A percentile compares a stretch with the other conserved stretches of the same genome.
These are phyloP conservation scores for Dexiosoma caninum DNA, from an alignment of 2,888 invertebrate genomes.

Conservation along the genomic window DNA sequence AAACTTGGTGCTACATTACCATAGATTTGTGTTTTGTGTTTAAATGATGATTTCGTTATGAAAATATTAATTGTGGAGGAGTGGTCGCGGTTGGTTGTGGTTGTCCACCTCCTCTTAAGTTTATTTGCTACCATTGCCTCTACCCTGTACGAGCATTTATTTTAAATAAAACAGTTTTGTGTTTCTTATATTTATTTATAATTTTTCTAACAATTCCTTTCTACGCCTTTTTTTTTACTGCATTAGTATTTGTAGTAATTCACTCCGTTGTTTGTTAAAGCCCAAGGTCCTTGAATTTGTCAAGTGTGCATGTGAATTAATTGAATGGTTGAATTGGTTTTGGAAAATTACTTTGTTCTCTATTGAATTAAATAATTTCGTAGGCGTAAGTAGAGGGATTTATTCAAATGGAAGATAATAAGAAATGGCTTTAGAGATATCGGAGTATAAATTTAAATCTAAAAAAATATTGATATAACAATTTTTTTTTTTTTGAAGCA, in stretches of 20 bases:
- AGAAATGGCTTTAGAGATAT: too few species aligned
- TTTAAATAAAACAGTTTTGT: neutral
- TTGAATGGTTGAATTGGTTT: slow-evolving; percentile 1
- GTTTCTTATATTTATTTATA: slow-evolving; percentile 2
- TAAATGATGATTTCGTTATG: neutral
- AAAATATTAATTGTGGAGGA: neutral
- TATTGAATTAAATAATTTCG: slow-evolving; percentile 1
- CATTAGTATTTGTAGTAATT: slow-evolving; percentile 9
- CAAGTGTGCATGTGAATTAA: neutral
- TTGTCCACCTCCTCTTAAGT: neutral
- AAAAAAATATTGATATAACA: too few species aligned
- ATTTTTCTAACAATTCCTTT: slow-evolving; percentile 3
- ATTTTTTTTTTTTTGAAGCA: too few species aligned
- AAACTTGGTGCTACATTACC: slow-evolving; percentile 57
- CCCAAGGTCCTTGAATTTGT: slow-evolving; percentile 21
- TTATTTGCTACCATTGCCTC: neutral
- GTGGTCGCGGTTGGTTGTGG: neutral
- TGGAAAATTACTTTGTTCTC: neutral
- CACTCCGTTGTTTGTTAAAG: slow-evolving; percentile 5
- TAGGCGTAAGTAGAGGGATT: neutral
- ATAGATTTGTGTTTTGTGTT: slow-evolving; percentile 31
- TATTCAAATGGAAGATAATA: too few species aligned
- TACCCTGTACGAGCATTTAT: neutral
- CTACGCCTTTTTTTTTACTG: slow-evolving; percentile 15
- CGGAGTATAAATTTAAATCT: too few species aligned